Evolutionary conservation across 1,140 invertebrate genomes (phyloP), one percentile per base, ranked within the genome.

Genomic region (Trichogramma pretiosum): DNA sequence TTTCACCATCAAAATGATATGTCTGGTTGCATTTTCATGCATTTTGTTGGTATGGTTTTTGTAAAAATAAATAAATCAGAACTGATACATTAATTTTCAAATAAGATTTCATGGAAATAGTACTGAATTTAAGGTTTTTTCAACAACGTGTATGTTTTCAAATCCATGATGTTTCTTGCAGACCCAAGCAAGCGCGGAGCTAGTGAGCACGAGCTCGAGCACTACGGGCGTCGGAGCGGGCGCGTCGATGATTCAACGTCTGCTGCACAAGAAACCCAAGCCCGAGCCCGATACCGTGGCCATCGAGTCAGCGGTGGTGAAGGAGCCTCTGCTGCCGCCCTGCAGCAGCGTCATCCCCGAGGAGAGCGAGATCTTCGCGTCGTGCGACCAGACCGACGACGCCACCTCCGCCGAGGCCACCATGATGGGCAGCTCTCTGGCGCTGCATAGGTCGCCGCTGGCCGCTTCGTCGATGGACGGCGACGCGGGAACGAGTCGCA

Each of bases 261-360:
- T 92, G 17, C 70, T 87, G 24, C 68, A 89, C 40, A 71, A 91
- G 8, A 89, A 88, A 65, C 81, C 84, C 10, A 89, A 87, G 65
- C 83, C 84, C 60, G 86, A 88, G 52, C 73, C 72, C 41, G 80
- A 84, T 39, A 52, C 64, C 26, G 57, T 60, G 18, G 44, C 59
- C 8, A 59, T 68, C 48, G 56, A 60, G 13, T 7, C 46, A 1
- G 18, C 54, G 0, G 42, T 59, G 1, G 49, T 44, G 0, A 69
- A 69, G 45, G 65, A 70, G 14, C 58, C 62, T n/a, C n/a, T n/a
- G n/a, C n/a, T n/a, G 0, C 37, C 65, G n/a, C 45, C 63, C 3
- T 58, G 62, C 0, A 62, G 58, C 7, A 65, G 57, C 35, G 30
- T 47, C 0, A 65, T 65, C 21, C 48, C 54, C 7, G 59, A 65